Conservation (phyloP, 2,797 vertebrate genomes). For the Spheniscus humboldti region DNA sequence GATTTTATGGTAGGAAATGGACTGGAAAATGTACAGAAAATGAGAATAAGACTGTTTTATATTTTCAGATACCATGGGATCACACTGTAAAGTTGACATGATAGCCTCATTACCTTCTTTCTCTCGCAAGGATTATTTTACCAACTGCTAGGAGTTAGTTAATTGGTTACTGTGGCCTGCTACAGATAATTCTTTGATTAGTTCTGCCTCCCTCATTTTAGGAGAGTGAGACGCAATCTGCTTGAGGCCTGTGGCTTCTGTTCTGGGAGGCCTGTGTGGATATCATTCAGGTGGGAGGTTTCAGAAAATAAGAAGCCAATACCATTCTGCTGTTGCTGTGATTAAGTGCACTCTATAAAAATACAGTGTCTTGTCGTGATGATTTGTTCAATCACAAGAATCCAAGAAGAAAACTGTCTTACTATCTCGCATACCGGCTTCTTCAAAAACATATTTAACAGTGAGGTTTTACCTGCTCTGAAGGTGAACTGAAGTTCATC, state of each 20-base stretch:
- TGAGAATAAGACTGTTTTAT: not conserved
- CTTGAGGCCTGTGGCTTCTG: not conserved
- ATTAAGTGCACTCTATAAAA: not conserved
- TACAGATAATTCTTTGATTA: not conserved
- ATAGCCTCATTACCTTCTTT: not conserved
- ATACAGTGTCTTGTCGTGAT: not conserved
- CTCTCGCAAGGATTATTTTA: not conserved
- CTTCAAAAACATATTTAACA: not conserved
- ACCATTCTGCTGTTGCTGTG: not conserved
- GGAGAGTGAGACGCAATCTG: not conserved
- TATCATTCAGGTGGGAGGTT: not conserved
- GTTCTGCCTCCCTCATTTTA: not conserved
- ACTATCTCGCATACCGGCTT: not conserved
- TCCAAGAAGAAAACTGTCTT: not conserved
- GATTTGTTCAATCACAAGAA: not conserved
- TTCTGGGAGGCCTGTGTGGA: not conserved
- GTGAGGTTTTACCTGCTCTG: not conserved
- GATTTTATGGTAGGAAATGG: not conserved
- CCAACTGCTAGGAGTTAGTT: not conserved
- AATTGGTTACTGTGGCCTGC: not conserved
- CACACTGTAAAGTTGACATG: not conserved
- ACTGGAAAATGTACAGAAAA: conserved; percentile 7
- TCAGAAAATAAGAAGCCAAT: not conserved
- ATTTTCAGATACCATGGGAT: not conserved
- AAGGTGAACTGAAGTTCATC: not conserved